These are phyloP conservation scores for Tetraneura akinire DNA, from an alignment of 1,140 invertebrate species.

Conservation along the genomic window DNA sequence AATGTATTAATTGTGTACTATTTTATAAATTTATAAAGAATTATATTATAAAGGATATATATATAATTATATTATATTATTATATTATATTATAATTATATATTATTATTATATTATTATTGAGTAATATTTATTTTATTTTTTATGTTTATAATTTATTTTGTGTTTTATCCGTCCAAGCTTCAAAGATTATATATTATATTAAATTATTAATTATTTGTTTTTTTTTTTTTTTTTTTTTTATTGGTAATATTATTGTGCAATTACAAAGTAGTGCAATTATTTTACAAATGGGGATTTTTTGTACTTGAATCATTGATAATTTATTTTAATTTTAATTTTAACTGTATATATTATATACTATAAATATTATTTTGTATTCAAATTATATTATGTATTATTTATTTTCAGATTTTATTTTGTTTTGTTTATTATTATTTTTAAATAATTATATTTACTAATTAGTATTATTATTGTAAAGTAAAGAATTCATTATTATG, in stretches of 20 bases:
- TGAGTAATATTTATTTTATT: background rate
- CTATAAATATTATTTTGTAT: background rate
- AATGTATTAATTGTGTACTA: background rate
- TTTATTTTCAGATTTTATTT: slow-evolving; percentile 4
- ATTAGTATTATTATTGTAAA: background rate
- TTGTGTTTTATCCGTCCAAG: slow-evolving; percentile 19
- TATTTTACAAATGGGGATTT: background rate
- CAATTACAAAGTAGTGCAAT: slow-evolving; percentile 29
- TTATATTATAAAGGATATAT: background rate
- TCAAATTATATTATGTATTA: background rate
- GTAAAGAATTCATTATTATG: background rate
- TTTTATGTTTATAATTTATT: background rate
- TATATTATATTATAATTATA: background rate
- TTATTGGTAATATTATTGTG: background rate
- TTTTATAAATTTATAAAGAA: slow-evolving; percentile 14
- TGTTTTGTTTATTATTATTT: background rate
- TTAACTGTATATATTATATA: no score
- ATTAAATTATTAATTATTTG: background rate
- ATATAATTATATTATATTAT: no score
- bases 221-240: background rate
- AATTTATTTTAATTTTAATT: background rate
- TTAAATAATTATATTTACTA: no score
- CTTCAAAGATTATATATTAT: slow-evolving; percentile 35
- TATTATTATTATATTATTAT: background rate
- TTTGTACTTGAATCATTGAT: background rate